Base-by-base conservation (phyloP, 1,140 invertebrate species). In the Nilaparvata lugens region DNA sequence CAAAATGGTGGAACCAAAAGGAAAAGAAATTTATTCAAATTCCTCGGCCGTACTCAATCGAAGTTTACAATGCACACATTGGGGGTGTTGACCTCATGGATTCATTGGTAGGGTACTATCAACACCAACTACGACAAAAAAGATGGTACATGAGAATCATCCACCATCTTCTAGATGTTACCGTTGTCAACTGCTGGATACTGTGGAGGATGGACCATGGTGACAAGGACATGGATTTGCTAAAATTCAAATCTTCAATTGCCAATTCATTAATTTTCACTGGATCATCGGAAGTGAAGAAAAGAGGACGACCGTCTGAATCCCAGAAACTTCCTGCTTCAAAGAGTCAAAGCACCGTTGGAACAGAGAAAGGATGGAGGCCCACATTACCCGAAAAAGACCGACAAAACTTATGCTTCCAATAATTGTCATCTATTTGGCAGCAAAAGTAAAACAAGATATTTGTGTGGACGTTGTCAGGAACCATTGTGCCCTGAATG, bases 11-110 rank as follows among this genome's bases (percentile, higher is more conserved):
- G 48, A 43, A 62, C 35, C 58, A 53, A 60, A 60, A 58, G 42
- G 40, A 55, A 35, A 70, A 69, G 51, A 62, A 63, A 38, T 43
- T 58, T 45, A 57, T 69, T 13, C 42, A 62, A 40, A 62, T 71
- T 2, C 19, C 51, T 42, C 48, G 67, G 19, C 71, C 67, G 52
- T 9, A 58, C 9, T 38, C 63, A 25, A 7, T 68, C 16, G 21
- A 13, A 23, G 24, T 51, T 7, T 63, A 63, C 45, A 63, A 56
- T 23, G 23, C 53, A 21, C 43, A 28, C 25, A 63, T 63, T 48
- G 70, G 67, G 52, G 70, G 69, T 24, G 66, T 71, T 13, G 69
- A 71, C 59, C 51, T 69, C 13, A 60, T 64, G 28, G 70, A 71
- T 38, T 61, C 55, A 35, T 52, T 69, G 19, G 57, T 70, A 18